phyloP scores from a whole-genome alignment of 2,113 vertebrate genomes.

The Passer montanus region DNA sequence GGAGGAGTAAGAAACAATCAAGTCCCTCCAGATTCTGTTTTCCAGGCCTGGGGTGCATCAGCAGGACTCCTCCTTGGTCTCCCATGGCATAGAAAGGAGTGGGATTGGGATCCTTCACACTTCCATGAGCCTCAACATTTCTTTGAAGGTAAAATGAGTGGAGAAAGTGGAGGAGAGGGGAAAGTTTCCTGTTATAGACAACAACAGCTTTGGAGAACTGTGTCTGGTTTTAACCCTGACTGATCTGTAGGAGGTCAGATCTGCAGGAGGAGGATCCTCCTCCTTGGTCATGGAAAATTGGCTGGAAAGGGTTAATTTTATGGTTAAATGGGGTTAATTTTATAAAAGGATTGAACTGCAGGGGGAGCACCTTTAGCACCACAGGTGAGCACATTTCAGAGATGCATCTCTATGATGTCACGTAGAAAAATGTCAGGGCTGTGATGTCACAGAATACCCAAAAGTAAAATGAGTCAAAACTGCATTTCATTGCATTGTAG shows the following conservation, averaged over 20 bases:
- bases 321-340: neutral
- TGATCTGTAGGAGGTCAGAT: neutral
- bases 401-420: accelerated
- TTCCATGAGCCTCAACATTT: neutral
- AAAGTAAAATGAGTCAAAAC: neutral
- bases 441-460: neutral
- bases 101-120: neutral
- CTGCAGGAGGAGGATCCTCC: neutral
- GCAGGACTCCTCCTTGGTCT: neutral
- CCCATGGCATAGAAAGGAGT: neutral
- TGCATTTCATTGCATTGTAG: accelerated
- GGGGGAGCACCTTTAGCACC: neutral
- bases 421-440: accelerated
- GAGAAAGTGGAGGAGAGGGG: neutral
- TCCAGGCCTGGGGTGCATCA: neutral
- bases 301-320: neutral
- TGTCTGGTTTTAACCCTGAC: neutral
- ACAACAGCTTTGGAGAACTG: neutral
- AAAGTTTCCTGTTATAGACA: accelerated
- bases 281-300: accelerated
- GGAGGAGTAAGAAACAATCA: neutral
- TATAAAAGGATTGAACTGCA: neutral
- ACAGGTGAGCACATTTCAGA: neutral
- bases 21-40: neutral
- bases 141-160: neutral